These are phyloP conservation scores for Odontamblyopus lacepedii DNA, from an alignment of 2,797 vertebrate species.

Conservation along the genomic window DNA sequence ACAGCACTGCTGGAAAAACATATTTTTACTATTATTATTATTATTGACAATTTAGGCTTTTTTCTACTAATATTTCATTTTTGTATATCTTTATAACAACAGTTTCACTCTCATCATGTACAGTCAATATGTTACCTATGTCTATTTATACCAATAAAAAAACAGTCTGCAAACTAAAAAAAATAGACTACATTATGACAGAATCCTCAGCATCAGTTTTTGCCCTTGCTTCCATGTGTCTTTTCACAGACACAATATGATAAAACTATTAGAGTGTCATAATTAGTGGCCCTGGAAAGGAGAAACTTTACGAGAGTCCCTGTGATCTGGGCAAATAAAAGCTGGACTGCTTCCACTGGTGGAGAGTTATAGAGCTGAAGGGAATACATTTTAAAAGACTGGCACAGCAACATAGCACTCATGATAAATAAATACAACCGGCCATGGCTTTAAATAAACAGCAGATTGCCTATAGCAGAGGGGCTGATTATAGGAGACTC, in stretches of 20 bases:
- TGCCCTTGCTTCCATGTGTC: slow-evolving; percentile 24
- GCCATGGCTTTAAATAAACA: slow-evolving; percentile 42
- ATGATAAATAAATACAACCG: slow-evolving; percentile 61
- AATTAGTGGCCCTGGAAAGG: slow-evolving; percentile 51
- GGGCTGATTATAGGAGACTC: slow-evolving; percentile 19
- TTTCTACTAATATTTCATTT: too few relatives aligned
- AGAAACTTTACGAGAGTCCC: slow-evolving; percentile 52
- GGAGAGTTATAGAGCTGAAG: slow-evolving; percentile 54
- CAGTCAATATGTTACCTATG: too few relatives aligned
- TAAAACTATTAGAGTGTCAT: slow-evolving; percentile 64
- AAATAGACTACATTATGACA: neutral
- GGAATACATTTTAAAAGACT: slow-evolving; percentile 56
- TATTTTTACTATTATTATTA: too few relatives aligned
- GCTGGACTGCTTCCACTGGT: slow-evolving; percentile 44
- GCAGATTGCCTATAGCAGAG: slow-evolving; percentile 23
- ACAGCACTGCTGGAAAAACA: too few relatives aligned
- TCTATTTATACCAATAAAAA: too few relatives aligned
- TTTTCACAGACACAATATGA: slow-evolving; percentile 54
- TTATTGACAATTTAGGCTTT: too few relatives aligned
- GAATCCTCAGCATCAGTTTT: slow-evolving; percentile 14
- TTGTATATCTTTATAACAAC: neutral
- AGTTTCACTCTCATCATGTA: neutral
- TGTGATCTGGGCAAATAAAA: slow-evolving; percentile 59
- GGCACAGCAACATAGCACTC: slow-evolving; percentile 39
- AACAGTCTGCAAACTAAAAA: too few relatives aligned